Evolutionary conservation across 2,888 invertebrate genomes (phyloP), one percentile per base, ranked within the genome.

Genomic region (Brachynemurus nebulosus): DNA sequence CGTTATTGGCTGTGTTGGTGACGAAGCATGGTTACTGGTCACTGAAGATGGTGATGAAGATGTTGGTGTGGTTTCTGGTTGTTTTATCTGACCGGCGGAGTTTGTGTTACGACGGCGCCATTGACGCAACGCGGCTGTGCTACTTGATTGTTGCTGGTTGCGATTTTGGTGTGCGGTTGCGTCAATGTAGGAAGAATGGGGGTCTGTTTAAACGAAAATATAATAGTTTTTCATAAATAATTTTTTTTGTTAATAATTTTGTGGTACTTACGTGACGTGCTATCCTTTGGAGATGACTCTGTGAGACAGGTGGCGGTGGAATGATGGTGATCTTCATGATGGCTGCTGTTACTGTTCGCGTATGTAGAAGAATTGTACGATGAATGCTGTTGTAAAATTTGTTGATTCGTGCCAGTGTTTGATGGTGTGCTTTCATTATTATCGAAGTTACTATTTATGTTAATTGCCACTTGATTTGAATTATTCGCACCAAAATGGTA

Each of bases 401-500:
- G n/a, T 30, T 30, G 30, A 30, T 30, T 4, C 3, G 30, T 30
- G 30, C 30, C 30, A 30, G 30, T 12, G n/a, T n/a, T n/a, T 30
- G 30, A 30, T 30, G 30, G 9, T 37, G 37, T 20, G 18, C 37
- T 12, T 20, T 37, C 20, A 12, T 37, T 18, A 20, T 20, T 20
- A 18, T 12, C 37, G 20, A 20, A 37, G 12, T 37, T 14, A 20
- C 12, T 18, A 12, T 18, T 20, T 20, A 17, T 37, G 4, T 14
- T 9, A 20, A 20, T 37, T 20, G 20, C 18, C 14, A 30, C 7
- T 30, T 30, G 30, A 37, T 18, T 11, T 17, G 37, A 37, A 37
- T 37, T 37, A 19, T 12, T 20, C 20, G 17, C 18, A 37, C 37
- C 37, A 18, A 40, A 42, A 34, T 42, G 42, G 42, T 42, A 42